These are phyloP conservation scores for Cheilosia scutellata DNA, from an alignment of 2,888 invertebrate species.

Conservation along the genomic window DNA sequence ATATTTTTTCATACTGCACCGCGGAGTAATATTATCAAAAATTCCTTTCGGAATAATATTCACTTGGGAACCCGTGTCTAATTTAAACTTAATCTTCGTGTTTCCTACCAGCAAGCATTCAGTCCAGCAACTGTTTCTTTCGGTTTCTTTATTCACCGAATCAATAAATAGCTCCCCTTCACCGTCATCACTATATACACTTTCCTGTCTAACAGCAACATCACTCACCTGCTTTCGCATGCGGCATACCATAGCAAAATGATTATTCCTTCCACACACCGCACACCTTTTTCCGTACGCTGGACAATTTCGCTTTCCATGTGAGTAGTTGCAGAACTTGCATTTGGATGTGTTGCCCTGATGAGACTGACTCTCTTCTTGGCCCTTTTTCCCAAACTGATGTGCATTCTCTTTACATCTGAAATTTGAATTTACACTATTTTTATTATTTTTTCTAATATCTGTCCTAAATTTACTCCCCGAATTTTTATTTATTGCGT, in stretches of 20 bases:
- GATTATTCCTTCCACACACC: slow-evolving; percentile 1
- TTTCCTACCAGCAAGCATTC: neutral
- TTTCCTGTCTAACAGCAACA: slow-evolving; percentile 11
- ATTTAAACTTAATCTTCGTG: neutral
- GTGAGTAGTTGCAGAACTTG: slow-evolving; percentile 5
- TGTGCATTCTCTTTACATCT: slow-evolving; percentile 30
- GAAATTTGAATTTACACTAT: neutral
- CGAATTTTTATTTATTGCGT: neutral
- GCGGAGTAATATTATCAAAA: no score
- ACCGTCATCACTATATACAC: neutral
- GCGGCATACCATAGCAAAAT: slow-evolving; percentile 12
- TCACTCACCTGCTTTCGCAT: slow-evolving; percentile 32
- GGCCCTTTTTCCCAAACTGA: neutral
- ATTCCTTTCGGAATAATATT: slow-evolving; percentile 5
- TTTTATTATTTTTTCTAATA: neutral
- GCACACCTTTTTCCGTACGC: slow-evolving; percentile 12
- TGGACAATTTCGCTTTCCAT: slow-evolving; percentile 7
- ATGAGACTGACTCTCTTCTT: neutral
- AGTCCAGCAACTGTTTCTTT: neutral
- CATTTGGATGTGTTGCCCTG: neutral
- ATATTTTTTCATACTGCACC: neutral
- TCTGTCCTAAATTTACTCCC: neutral
- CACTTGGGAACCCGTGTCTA: slow-evolving; percentile 10
- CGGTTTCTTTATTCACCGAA: neutral
- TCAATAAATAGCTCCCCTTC: neutral